These are phyloP conservation scores for Oreochromis aureus DNA, from an alignment of 2,113 vertebrate species.

Conservation along the genomic window DNA sequence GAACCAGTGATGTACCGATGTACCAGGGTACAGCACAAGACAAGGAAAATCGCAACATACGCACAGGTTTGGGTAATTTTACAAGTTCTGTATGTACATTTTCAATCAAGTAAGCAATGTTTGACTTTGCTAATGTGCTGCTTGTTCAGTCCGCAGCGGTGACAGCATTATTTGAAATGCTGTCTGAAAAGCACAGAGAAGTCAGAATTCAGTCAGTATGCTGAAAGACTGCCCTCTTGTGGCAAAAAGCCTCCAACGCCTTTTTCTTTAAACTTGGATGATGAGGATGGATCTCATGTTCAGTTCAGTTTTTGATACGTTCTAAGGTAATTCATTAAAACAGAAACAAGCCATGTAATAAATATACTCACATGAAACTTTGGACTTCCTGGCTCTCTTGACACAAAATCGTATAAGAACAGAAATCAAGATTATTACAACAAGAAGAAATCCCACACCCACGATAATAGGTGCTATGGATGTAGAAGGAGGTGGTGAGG, in stretches of 20 bases:
- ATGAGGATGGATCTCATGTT: neutral
- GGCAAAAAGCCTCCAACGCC: neutral
- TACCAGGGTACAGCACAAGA: neutral
- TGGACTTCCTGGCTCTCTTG: neutral
- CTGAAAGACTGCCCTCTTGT: neutral
- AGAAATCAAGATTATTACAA: neutral
- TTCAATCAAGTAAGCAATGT: neutral
- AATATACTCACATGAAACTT: neutral
- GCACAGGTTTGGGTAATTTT: neutral
- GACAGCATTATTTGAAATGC: neutral
- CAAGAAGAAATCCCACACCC: neutral
- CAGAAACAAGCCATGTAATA: neutral
- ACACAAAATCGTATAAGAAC: neutral
- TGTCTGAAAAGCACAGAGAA: neutral
- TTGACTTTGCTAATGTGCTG: neutral
- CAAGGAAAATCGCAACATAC: neutral
- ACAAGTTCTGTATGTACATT: neutral
- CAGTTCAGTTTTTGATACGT: neutral
- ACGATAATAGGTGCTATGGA: neutral
- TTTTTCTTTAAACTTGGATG: neutral
- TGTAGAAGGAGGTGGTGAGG: neutral
- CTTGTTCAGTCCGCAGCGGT: neutral
- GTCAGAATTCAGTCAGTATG: neutral
- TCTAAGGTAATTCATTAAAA: neutral
- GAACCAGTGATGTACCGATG: neutral